Evolutionary conservation across 2,888 invertebrate genomes (phyloP), one percentile per base, ranked within the genome.

Genomic region (Panzeria rudis): DNA sequence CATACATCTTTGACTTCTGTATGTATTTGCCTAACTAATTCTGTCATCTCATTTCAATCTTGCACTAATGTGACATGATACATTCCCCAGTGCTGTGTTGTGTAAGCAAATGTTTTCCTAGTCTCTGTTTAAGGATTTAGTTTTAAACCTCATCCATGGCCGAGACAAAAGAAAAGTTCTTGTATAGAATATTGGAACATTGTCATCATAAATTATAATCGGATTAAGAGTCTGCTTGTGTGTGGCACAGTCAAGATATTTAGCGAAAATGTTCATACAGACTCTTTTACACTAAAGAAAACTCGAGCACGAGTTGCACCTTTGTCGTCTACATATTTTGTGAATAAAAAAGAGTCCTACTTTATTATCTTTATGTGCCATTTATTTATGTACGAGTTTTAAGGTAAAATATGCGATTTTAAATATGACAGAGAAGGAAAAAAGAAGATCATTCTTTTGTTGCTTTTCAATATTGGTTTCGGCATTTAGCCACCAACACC

Each of bases 141-240:
- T 29, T 50, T 25, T 20, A 47, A 66, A 13, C 54, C 66, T 23
- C 68, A 35, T 59, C 17, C 59, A 59, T 77, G 52, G 62, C 25
- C 62, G n/a, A 47, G 68, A 59, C 59, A 68, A 41, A 20, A 54
- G 13, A 64, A 54, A 25, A n/a, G 8, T 23, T 44, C 44, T 32
- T 77, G 23, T 47, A 35, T 68, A 38, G 56, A 77, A 68, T 77
- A 52, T 66, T 66, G 56, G 56, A n/a, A 59, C 47, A 54, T 69
- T 79, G 79, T 79, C 79, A 44, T 54, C 71, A 72, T 71, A 79
- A 79, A 79, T 38, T 44, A 54, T 79, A 79, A 79, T 62, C 79
- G 64, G 79, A 71, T 79, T 79, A 79, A 44, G 23, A 52, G 38
- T 17, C 71, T 62, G 50, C 5, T 44, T 23, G 52, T 71, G 47